Conservation (phyloP, 2,113 vertebrate genomes). For the Aspidoscelis tigris region DNA sequence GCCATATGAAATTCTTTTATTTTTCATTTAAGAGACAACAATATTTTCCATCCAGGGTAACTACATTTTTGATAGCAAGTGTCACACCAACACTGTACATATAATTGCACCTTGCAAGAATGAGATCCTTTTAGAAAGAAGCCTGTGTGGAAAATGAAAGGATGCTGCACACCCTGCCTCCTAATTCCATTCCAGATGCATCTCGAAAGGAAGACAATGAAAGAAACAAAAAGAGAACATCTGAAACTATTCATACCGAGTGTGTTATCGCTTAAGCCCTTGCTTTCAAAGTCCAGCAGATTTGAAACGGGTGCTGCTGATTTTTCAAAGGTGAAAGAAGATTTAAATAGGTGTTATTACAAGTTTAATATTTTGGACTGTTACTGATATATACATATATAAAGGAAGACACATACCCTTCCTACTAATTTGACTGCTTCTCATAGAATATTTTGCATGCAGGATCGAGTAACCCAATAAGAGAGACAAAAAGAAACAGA, state of each 20-base stretch:
- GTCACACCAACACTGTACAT: slow-evolving; percentile 39
- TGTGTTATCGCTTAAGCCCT: slow-evolving; percentile 39
- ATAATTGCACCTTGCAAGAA: slow-evolving; percentile 33
- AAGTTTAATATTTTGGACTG: not conserved
- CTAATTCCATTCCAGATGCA: slow-evolving; percentile 48
- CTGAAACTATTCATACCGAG: slow-evolving; percentile 36
- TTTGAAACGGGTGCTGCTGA: not conserved
- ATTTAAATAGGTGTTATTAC: slow-evolving; percentile 10
- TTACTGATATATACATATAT: too few species aligned
- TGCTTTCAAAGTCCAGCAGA: not conserved
- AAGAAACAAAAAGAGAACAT: slow-evolving; percentile 40
- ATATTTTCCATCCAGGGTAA: slow-evolving; percentile 14
- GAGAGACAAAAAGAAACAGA: slow-evolving; percentile 45
- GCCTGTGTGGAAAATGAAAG: slow-evolving; percentile 46
- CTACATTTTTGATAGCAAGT: slow-evolving; percentile 48
- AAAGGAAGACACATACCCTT: too few species aligned
- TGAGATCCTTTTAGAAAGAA: slow-evolving; percentile 37
- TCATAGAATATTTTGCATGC: not conserved
- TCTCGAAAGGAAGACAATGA: slow-evolving; percentile 46
- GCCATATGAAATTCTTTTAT: not conserved
- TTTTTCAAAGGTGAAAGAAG: slow-evolving; percentile 26
- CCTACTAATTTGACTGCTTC: fast-evolving
- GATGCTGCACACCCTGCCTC: slow-evolving; percentile 30
- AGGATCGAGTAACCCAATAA: not conserved
- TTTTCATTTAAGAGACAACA: slow-evolving; percentile 23